A percentile compares a stretch with the other conserved stretches of the same genome.
phyloP scores from a whole-genome alignment of 2,797 vertebrate genomes.

The Dendrocincla tyrannina region DNA sequence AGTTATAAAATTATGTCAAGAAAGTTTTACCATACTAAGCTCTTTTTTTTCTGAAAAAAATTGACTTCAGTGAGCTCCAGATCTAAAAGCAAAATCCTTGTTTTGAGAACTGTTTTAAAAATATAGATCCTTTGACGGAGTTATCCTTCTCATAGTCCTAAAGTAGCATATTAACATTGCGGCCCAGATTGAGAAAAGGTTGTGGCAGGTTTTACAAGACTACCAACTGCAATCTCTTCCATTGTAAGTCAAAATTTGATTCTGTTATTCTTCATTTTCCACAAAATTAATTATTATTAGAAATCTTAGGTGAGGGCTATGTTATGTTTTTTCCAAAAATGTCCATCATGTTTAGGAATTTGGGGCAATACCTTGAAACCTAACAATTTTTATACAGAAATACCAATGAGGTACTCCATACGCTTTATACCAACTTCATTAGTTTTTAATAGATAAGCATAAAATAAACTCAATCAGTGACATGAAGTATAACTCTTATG shows the following conservation, averaged over 20 bases:
- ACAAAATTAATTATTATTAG: neutral
- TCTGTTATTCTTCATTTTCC: neutral
- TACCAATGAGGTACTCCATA: neutral
- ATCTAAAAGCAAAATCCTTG: neutral
- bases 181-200: neutral
- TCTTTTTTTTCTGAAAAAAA: neutral
- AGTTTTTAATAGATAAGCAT: neutral
- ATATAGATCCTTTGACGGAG: neutral
- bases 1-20: neutral
- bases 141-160: neutral
- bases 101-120: neutral
- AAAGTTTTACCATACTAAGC: neutral
- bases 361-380: neutral
- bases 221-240: neutral
- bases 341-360: fast-evolving
- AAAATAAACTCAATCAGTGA: neutral
- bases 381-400: neutral
- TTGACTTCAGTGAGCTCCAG: neutral
- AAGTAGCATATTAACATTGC: neutral
- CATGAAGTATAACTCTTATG: neutral
- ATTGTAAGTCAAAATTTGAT: neutral
- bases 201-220: neutral
- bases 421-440: neutral
- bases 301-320: neutral
- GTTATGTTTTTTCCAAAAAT: neutral